Conservation (phyloP, 1,140 invertebrate genomes). For the Tenebrio molitor region DNA sequence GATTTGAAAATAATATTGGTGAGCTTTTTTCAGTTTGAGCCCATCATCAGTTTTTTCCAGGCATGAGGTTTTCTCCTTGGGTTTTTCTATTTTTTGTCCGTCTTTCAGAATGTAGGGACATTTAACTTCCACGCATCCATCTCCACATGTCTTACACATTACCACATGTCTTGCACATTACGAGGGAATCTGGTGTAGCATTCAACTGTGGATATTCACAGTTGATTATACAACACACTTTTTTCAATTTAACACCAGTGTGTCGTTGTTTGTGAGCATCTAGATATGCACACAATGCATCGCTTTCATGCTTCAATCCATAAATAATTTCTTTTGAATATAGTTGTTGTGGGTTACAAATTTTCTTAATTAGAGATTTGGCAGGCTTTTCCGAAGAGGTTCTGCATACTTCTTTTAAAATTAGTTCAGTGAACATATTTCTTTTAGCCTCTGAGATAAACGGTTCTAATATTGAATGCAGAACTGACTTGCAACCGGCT, state of each 20-base stretch:
- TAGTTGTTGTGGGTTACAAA: slow-evolving; percentile 6
- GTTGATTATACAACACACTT: background rate
- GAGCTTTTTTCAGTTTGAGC: background rate
- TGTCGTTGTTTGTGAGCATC: too few relatives aligned
- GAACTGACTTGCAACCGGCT: background rate
- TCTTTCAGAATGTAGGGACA: slow-evolving; percentile 6
- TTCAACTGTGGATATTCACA: background rate
- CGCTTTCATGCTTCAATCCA: background rate
- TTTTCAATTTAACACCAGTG: too few relatives aligned
- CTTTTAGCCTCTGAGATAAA: too few relatives aligned
- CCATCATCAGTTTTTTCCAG: background rate
- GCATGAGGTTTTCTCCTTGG: slow-evolving; percentile 5
- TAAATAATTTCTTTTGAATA: too few relatives aligned
- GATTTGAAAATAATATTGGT: slow-evolving; percentile 38
- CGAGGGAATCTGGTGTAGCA: background rate
- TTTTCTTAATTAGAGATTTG: background rate
- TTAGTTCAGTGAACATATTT: background rate
- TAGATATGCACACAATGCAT: background rate
- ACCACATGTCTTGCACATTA: too few relatives aligned
- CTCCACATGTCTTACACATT: background rate
- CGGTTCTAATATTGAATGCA: background rate
- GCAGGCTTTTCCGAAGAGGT: background rate
- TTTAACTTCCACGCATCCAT: slow-evolving; percentile 12
- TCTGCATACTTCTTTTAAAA: slow-evolving; percentile 1
- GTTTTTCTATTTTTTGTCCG: background rate